Percentiles rank a stretch among this genome's conserved stretches.
These are phyloP conservation scores for Entelurus aequoreus DNA, from an alignment of 2,113 vertebrate genomes.

Conservation along the genomic window DNA sequence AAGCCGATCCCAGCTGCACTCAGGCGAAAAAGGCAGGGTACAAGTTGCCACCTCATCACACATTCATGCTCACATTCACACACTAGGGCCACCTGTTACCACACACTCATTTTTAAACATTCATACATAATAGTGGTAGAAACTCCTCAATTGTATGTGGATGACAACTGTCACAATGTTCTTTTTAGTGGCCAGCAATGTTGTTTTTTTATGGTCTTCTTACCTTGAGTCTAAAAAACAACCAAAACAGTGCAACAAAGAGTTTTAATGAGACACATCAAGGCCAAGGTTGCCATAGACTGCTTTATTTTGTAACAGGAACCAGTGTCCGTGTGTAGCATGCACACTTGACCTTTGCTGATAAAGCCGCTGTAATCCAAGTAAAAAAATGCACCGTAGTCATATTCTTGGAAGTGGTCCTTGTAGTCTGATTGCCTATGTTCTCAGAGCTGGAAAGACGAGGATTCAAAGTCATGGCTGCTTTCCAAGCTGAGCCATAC, in stretches of 20 bases:
- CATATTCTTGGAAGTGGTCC: slow-evolving; percentile 14
- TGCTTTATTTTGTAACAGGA: slow-evolving; percentile 36
- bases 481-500: slow-evolving; percentile 18
- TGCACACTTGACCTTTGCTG: slow-evolving; percentile 28
- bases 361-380: slow-evolving; percentile 29
- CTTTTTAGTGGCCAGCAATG: background rate
- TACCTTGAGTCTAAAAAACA: slow-evolving; percentile 3
- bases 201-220: background rate
- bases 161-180: background rate
- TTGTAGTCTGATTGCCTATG: slow-evolving; percentile 33
- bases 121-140: no score
- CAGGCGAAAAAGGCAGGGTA: no score
- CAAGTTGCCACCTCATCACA: no score
- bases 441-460: slow-evolving; percentile 10
- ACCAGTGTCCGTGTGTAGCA: slow-evolving; percentile 32
- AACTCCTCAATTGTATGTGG: no score
- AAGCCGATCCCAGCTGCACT: no score
- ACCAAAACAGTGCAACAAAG: slow-evolving; percentile 17
- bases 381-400: slow-evolving; percentile 11
- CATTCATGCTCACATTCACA: background rate
- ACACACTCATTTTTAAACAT: background rate
- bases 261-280: slow-evolving; percentile 25
- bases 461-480: slow-evolving; percentile 21
- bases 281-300: slow-evolving; percentile 31
- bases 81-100: no score